These are phyloP conservation scores for Ageneiosus marmoratus DNA, from an alignment of 2,113 vertebrate species.

Conservation along the genomic window DNA sequence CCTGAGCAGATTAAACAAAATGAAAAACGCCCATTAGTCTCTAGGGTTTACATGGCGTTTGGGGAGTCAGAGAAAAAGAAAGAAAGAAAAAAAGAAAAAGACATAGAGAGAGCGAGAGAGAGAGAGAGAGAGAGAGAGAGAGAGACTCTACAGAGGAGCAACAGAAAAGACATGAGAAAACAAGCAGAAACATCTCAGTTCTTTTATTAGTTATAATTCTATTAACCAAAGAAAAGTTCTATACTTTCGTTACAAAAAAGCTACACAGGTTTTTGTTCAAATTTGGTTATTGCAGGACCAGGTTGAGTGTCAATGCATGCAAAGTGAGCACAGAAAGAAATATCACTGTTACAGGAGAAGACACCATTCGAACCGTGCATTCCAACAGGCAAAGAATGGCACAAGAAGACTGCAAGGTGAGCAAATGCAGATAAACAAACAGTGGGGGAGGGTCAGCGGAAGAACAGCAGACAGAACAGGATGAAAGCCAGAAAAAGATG, in stretches of 20 bases:
- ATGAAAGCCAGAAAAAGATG: constrained; percentile 37
- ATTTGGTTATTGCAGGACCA: constrained; percentile 10
- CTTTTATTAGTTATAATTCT: neutral
- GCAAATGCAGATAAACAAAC: constrained; percentile 22
- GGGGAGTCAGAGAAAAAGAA: constrained; percentile 2
- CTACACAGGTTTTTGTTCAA: neutral
- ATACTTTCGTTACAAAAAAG: neutral
- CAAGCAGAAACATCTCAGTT: neutral
- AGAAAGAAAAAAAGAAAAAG: no score
- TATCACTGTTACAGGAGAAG: constrained; percentile 66
- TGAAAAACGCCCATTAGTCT: constrained; percentile 72
- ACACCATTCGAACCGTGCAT: constrained; percentile 69
- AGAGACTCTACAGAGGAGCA: constrained; percentile 10
- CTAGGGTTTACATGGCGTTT: constrained; percentile 49
- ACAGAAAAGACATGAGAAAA: constrained; percentile 20
- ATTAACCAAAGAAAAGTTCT: neutral
- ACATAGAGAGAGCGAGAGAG: constrained; percentile 14
- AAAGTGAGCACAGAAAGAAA: constrained; percentile 69
- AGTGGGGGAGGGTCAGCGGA: constrained; percentile 24
- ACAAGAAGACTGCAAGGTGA: constrained; percentile 18
- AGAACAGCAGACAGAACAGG: constrained; percentile 45
- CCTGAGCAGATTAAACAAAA: constrained; percentile 75
- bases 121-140: constrained; percentile 47
- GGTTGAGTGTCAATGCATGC: constrained; percentile 68
- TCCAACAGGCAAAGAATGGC: constrained; percentile 61